phyloP scores from a whole-genome alignment of 2,113 vertebrate genomes.

The Piprites chloris region DNA sequence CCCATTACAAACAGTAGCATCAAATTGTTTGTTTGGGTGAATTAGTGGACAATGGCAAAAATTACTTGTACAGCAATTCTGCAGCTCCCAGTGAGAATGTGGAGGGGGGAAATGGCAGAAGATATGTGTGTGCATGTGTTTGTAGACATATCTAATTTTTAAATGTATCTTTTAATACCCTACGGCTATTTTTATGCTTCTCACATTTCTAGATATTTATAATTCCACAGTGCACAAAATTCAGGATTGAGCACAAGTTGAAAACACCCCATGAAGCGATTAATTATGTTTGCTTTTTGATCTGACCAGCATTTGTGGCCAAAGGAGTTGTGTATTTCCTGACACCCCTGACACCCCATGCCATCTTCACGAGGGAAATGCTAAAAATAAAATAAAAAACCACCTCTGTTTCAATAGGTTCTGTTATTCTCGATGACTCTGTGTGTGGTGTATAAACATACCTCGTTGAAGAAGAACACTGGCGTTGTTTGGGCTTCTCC shows the following conservation, averaged over 20 bases:
- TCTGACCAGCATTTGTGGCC: neutral
- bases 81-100: neutral
- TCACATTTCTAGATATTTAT: neutral
- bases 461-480: neutral
- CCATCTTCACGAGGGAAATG: neutral
- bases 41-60: neutral
- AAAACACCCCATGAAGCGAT: neutral
- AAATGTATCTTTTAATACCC: neutral
- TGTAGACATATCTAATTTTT: neutral
- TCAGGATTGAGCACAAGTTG: neutral
- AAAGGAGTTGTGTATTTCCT: neutral
- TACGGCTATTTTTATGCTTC: neutral
- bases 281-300: neutral
- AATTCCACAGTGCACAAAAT: neutral
- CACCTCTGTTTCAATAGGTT: neutral
- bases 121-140: neutral
- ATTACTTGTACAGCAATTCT: neutral
- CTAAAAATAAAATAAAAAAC: neutral
- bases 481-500: neutral
- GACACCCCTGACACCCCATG: neutral
- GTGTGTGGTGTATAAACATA: neutral
- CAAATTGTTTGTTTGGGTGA: slow-evolving; percentile 29
- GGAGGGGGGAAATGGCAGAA: neutral
- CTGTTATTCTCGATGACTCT: neutral
- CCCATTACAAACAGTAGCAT: slow-evolving; percentile 28